These are phyloP conservation scores for Drosophila subpulchrella DNA, from an alignment of 1,140 invertebrate genomes.

Conservation along the genomic window DNA sequence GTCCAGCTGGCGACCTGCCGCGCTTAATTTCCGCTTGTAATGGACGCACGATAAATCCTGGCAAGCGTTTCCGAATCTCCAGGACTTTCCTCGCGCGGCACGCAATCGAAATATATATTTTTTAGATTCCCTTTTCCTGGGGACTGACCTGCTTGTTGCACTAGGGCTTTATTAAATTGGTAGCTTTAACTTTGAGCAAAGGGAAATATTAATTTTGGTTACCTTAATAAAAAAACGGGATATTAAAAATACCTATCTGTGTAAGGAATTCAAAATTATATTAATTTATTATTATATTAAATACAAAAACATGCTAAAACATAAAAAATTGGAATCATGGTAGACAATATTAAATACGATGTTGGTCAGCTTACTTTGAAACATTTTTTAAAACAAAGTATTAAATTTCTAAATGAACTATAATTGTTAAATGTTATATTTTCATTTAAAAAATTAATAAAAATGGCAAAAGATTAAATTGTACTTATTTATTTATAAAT, in stretches of 20 bases:
- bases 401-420: too few species aligned
- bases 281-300: too few species aligned
- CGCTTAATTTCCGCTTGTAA: slow-evolving; percentile 83
- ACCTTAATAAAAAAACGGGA: neutral
- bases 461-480: too few species aligned
- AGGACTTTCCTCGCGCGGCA: slow-evolving; percentile 48
- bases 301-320: too few species aligned
- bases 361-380: too few species aligned
- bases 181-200: neutral
- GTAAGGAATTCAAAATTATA: too few species aligned
- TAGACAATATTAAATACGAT: too few species aligned
- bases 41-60: slow-evolving; percentile 81
- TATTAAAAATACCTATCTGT: neutral
- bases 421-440: too few species aligned
- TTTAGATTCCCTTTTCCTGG: slow-evolving; percentile 24
- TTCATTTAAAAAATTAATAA: too few species aligned
- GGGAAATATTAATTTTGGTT: neutral
- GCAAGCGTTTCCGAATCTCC: slow-evolving; percentile 67
- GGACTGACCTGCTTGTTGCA: slow-evolving; percentile 29
- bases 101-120: slow-evolving; percentile 65
- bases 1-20: slow-evolving; percentile 64
- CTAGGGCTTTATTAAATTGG: slow-evolving; percentile 31
- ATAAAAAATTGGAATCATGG: too few species aligned
- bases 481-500: too few species aligned
- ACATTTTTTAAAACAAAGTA: too few species aligned